Evolutionary conservation across 2,888 invertebrate species (phyloP), one percentile per base, ranked within the genome.

Genomic region (Chrysopilus asiliformis): DNA sequence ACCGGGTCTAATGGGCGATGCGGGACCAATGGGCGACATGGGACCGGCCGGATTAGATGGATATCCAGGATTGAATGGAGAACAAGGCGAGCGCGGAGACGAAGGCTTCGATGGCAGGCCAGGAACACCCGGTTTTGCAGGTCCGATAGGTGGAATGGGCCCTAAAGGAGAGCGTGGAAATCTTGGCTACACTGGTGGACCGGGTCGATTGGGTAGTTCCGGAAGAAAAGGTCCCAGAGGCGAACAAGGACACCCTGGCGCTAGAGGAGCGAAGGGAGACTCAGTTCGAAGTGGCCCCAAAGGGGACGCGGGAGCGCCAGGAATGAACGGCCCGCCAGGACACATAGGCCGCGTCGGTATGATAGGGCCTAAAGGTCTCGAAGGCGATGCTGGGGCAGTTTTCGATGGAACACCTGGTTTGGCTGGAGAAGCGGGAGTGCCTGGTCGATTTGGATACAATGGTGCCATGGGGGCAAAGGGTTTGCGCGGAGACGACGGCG

Each of bases 321-420:
- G 61, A 4, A 19, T 35, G 1, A 20, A 6, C 0, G 60, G 60
- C 33, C 40, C 44, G 1, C 64, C 60, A 47, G 82, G 83, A 41
- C 72, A 74, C n/a, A 60, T 34, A 3, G 61, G 62, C 32, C 52
- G 50, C 3, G 36, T 32, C 3, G 60, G 61, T 34, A 29, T 28
- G 4, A 36, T 45, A 9, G 61, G 61, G 3, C 25, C 33, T 1
- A 24, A 9, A 1, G 60, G 60, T 34, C 36, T 43, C 2, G 64
- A 60, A 46, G 82, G 83, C 41, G 72, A 74, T 3, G 78, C 78
- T 36, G 61, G 64, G 20, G 44, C 53, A 12, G 76, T 75, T 8
- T 41, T 43, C 16, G 48, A 49, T 38, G 75, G 75, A 13, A 49
- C 45, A 3, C 47, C 52, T 3, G 70, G 70, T 2, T 48, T 36